Evolutionary conservation across 2,888 invertebrate species (phyloP).

Genomic region (Cremastinae sp.): DNA sequence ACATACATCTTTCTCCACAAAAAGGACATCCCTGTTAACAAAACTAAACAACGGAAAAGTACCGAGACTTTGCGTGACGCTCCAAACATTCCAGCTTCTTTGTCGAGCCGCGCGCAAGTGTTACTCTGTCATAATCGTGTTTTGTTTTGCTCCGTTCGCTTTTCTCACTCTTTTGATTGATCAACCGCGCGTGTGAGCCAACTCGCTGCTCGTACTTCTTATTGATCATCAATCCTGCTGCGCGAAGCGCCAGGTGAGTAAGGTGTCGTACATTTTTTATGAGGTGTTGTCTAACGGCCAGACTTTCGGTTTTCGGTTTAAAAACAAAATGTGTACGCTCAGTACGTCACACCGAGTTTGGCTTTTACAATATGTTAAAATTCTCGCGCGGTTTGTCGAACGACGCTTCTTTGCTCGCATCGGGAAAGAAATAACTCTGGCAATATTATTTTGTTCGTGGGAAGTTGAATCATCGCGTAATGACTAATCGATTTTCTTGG

Average conservation of each 20-base stretch:
- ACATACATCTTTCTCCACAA: background rate
- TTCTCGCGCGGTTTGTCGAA: conserved; percentile 2
- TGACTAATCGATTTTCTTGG: no score
- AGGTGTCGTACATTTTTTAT: background rate
- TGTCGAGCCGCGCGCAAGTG: background rate
- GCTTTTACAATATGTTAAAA: background rate
- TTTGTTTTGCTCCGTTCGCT: background rate
- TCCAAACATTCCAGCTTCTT: background rate
- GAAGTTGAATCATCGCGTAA: no score
- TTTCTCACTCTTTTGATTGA: background rate
- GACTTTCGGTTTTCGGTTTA: background rate
- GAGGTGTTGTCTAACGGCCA: background rate
- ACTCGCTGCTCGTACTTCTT: background rate
- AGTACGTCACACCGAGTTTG: background rate
- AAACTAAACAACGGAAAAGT: background rate
- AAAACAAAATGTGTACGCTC: background rate
- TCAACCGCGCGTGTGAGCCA: background rate
- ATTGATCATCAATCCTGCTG: background rate
- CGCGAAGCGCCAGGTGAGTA: conserved; percentile 24
- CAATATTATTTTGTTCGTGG: no score
- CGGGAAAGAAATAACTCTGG: no score
- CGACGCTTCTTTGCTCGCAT: background rate
- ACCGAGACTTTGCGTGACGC: background rate
- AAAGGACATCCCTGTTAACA: background rate
- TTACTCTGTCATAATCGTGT: background rate